Base-by-base conservation (phyloP, 2,888 invertebrate genomes). In the Drosophila anceps region DNA sequence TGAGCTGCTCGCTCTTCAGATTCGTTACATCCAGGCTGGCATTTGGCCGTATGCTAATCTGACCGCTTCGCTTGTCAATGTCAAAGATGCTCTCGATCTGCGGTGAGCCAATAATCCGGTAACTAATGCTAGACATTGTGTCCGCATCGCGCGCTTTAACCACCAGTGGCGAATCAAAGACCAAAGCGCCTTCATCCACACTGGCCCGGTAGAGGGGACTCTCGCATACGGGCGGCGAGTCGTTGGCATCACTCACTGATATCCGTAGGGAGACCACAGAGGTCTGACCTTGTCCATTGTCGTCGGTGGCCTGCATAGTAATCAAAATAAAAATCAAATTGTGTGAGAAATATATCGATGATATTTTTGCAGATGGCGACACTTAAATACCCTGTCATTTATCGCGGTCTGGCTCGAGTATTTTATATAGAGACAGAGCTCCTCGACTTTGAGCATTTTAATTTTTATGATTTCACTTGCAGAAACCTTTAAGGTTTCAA, bases 181-280 rank as follows among this genome's bases (percentile, higher is more conserved):
- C 95, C 4, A 95, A 94, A 0, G 97, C 96, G 2, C 97, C 97
- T 92, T 98, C 98, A 86, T 97, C 97, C 13, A 98, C 95, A 10
- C 96, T 96, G 0, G 96, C 96, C 31, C 95, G 95, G 93, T 98
- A 98, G 48, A 95, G 94, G 0, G 95, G 94, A 66, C 96, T 96
- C 43, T 95, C 94, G 93, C 98, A 98, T 18, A 95, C 94, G 0
- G 98, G 98, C 0, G 97, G 95, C 91, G 97, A 98, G 93, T 98
- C 98, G 92, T 98, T 98, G 67, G 96, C 96, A 91, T 98, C 98
- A 0, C 94, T 94, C 1, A 98, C 94, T 0, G 95, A 94, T 63
- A 98, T 96, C 80, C 96, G 96, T 3, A 98, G 93, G 0, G 97
- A 96, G 0, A 97, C 96, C 33, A 96, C 96, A 0, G 96, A 95